Evolutionary conservation across 1,140 invertebrate genomes (phyloP).

Genomic region (Ericerus pela): DNA sequence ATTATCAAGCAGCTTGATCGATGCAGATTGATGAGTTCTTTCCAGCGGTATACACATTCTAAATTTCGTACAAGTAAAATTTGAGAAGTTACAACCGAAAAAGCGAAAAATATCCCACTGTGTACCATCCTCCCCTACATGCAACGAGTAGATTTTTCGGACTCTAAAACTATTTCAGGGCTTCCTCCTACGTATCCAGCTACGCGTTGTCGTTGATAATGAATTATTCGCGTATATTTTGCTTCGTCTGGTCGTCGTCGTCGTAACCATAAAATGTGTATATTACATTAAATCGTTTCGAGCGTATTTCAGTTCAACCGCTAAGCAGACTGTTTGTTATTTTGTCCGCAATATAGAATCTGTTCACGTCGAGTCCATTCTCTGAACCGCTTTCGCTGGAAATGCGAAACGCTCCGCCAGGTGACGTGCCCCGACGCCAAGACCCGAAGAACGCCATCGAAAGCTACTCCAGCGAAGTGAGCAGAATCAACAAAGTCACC

Average conservation of each 20-base stretch:
- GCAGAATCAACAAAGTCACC: conserved; percentile 55
- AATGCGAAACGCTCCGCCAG: conserved; percentile 73
- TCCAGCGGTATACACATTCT: too few relatives aligned
- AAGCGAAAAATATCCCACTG: too few relatives aligned
- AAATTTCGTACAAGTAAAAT: too few relatives aligned
- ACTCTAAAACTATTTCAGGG: neutral
- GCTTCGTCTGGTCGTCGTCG: too few relatives aligned
- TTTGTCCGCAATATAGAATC: too few relatives aligned
- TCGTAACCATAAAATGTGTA: too few relatives aligned
- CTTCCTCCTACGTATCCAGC: neutral
- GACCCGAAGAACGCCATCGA: conserved; percentile 38
- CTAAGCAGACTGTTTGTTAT: conserved; percentile 3
- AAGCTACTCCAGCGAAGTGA: conserved; percentile 48
- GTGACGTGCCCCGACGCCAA: conserved; percentile 67
- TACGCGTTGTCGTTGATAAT: neutral
- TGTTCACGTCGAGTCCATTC: conserved; percentile 90
- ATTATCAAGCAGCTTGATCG: too few relatives aligned
- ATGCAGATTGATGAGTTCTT: too few relatives aligned
- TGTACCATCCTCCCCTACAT: too few relatives aligned
- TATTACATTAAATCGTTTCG: too few relatives aligned
- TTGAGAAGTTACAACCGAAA: too few relatives aligned
- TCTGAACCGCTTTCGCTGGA: conserved; percentile 75
- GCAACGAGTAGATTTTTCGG: too few relatives aligned
- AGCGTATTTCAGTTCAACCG: neutral
- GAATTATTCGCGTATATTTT: neutral